Base-by-base conservation (phyloP, 2,888 invertebrate species). In the Dorcus hopei region DNA sequence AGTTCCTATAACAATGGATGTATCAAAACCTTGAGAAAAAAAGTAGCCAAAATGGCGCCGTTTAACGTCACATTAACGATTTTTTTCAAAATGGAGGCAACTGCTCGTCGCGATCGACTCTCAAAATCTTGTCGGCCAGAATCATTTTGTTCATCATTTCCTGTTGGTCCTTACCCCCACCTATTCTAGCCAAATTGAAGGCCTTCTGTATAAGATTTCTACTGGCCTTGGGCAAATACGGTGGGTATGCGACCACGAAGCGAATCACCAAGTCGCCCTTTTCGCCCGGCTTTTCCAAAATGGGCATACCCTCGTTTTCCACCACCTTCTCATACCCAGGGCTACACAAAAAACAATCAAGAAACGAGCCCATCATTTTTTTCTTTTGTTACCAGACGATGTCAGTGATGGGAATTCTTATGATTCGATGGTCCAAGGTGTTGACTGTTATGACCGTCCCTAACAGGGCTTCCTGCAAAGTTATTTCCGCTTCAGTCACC, bases 241-340 rank as follows among this genome's bases (percentile, higher is more conserved):
- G 69, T 7, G 86, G 86, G 73, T 83, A 86, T 59, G 80, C 74
- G 38, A 86, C 81, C 53, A 83, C 78, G 72, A 93, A 93, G 55
- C 82, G 81, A 64, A 93, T 82, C 47, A 88, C 83, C 43, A 93
- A 77, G 71, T 89, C 83, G 8, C 93, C 92, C 65, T 82, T 86
- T 41, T 83, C 82, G 51, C 82, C 83, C 47, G 82, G 79, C 68
- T 85, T 81, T 55, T 85, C 84, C 2, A 85, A 81, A 55, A 87
- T 74, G 0, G 91, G 91, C 68, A 93, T 80, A 1, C 93, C 93
- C 77, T 93, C 92, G 6, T 83, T 84, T 53, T 83, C 81, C 0
- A 93, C 80, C 0, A 86, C 70, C 75, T 90, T 91, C 62, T 83
- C 83, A 67, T 87, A 91, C 1, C 82, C 83, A 0, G 89, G 88